phyloP scores from a whole-genome alignment of 1,140 invertebrate genomes.

The Berghia stephanieae region DNA sequence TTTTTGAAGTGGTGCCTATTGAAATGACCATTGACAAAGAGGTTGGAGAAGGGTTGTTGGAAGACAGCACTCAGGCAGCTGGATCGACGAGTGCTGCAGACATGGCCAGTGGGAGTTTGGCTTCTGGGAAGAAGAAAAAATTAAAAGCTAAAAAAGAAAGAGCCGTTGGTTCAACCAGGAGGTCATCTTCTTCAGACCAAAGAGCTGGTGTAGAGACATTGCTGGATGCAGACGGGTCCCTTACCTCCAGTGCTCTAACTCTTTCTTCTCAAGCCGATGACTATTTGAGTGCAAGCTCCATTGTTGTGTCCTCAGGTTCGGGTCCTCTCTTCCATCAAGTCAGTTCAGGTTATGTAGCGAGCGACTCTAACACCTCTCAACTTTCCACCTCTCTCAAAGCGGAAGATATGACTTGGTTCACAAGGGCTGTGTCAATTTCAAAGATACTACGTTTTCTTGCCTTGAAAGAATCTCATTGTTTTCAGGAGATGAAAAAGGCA shows the following conservation, averaged over 20 bases:
- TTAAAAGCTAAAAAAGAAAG: slow-evolving; percentile 62
- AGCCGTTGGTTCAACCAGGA: slow-evolving; percentile 20
- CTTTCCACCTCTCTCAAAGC: slow-evolving; percentile 44
- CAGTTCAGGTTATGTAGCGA: slow-evolving; percentile 22
- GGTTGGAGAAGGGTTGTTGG: slow-evolving; percentile 28
- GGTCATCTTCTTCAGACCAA: slow-evolving; percentile 30
- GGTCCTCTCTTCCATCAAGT: no score
- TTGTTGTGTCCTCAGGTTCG: no score
- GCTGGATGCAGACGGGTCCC: slow-evolving; percentile 29
- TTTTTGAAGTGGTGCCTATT: slow-evolving; percentile 57
- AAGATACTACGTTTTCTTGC: slow-evolving; percentile 58
- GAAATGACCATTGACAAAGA: slow-evolving; percentile 29
- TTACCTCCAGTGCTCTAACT: slow-evolving; percentile 5
- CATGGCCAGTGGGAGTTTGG: slow-evolving; percentile 41
- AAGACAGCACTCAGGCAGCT: slow-evolving; percentile 27
- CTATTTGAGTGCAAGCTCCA: no score
- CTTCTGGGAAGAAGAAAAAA: slow-evolving; percentile 61
- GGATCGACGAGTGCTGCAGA: slow-evolving; percentile 32
- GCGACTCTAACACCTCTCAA: neutral
- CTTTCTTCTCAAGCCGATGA: no score
- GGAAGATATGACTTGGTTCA: slow-evolving; percentile 64
- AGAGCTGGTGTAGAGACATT: slow-evolving; percentile 37
- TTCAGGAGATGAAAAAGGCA: slow-evolving; percentile 48
- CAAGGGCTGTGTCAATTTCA: slow-evolving; percentile 55
- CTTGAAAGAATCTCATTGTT: slow-evolving; percentile 54